Conservation (phyloP, 2,113 vertebrate species). For the Anolis carolinensis region DNA sequence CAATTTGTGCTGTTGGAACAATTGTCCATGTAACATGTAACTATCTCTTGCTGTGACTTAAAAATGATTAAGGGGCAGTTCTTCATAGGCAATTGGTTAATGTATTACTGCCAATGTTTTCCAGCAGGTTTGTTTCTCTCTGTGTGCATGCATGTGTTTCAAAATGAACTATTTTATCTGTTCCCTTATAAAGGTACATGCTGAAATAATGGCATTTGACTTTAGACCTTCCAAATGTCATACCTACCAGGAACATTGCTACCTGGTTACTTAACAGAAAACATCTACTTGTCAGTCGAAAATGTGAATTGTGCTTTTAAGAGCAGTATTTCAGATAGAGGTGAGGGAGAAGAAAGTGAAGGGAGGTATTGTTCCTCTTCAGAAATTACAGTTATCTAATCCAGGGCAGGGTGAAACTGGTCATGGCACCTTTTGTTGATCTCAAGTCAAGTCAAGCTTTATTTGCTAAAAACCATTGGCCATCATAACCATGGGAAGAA, state of each 20-base stretch:
- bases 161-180: background rate
- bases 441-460: too few species aligned
- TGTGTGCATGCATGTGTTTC: slow-evolving; percentile 38
- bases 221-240: slow-evolving; percentile 1
- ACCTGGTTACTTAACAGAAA: slow-evolving; percentile 43
- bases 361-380: too few species aligned
- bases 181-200: background rate
- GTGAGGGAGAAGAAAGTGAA: too few species aligned
- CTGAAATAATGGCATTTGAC: background rate
- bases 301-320: background rate
- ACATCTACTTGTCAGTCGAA: too few species aligned
- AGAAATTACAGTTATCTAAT: background rate
- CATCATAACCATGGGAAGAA: too few species aligned
- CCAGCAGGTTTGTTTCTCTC: background rate
- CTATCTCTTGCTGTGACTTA: background rate
- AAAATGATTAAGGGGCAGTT: slow-evolving; percentile 1
- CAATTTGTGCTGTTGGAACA: slow-evolving; percentile 9
- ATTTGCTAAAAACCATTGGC: too few species aligned
- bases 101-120: slow-evolving; percentile 37
- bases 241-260: slow-evolving; percentile 22
- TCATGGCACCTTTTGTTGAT: too few species aligned
- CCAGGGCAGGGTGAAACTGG: background rate
- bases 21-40: background rate
- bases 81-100: background rate
- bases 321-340: background rate